Base-by-base conservation (phyloP, 2,888 invertebrate species). In the Hyles lineata region DNA sequence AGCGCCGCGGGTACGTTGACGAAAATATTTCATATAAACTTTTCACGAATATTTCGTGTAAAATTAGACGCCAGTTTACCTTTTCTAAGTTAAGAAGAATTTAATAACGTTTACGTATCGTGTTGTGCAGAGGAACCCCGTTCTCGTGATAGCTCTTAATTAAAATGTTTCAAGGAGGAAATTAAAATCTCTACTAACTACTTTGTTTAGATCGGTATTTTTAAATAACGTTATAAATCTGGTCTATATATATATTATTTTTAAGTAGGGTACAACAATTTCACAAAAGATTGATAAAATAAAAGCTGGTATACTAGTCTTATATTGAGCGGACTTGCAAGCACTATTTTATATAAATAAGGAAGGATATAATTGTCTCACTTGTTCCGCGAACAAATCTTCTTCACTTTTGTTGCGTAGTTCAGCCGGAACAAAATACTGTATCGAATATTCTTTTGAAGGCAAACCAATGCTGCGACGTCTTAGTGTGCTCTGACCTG, bases 11-110 rank as follows among this genome's bases (percentile, higher is more conserved):
- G 77, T 78, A 74, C 78, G 79, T 79, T 78, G 77, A 80, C 79
- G 79, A 83, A 85, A 87, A 86, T 86, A 87, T 87, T 89, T 84
- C 82, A 83, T 84, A 82, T 79, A 80, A 87, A 85, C 76, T 86
- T 86, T 74, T 85, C 80, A 78, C 79, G 81, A 85, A 87, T 87
- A 86, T 86, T 86, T 86, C 78, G 80, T 81, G 76, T 76, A 80
- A 85, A 85, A 81, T 85, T 83, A 74, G 75, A 77, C 81, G 76
- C 78, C 74, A 84, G 80, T 84, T 84, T 79, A 76, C 76, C 80
- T 76, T 77, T 74, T 73, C 76, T 71, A 81, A 83, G 79, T 83
- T 81, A 73, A 50, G 82, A 86, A 86, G 82, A 86, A 86, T 86
- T 85, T 89, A 82, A 85, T 87, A 81, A 83, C 76, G 79, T 79